phyloP scores from a whole-genome alignment of 2,797 vertebrate species.

The Aeoliscus strigatus region DNA sequence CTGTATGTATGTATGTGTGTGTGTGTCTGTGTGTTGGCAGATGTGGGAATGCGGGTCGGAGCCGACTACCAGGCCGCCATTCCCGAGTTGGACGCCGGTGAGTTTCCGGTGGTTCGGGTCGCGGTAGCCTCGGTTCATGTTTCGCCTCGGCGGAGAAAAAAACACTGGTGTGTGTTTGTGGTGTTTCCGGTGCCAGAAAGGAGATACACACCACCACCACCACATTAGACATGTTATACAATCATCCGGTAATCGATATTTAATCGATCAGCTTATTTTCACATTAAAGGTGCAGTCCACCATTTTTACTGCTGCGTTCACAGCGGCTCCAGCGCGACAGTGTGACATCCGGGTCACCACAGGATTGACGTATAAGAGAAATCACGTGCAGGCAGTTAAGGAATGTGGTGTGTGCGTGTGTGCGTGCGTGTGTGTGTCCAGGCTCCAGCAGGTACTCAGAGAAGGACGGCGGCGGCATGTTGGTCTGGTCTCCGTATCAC shows the following conservation, averaged over 20 bases:
- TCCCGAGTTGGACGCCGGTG: constrained; percentile 92
- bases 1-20: background rate
- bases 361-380: background rate
- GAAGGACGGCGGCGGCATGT: constrained; percentile 94
- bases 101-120: constrained; percentile 15
- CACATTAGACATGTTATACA: no score
- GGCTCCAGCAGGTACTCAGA: constrained; percentile 90
- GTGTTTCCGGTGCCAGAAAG: no score
- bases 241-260: no score
- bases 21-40: constrained; percentile 63
- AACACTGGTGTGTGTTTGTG: no score
- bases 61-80: constrained; percentile 92
- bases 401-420: background rate
- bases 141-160: background rate
- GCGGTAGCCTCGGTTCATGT: constrained; percentile 51
- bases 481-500: constrained; percentile 97
- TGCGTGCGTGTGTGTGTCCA: constrained; percentile 30
- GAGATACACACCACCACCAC: no score
- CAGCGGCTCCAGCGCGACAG: no score
- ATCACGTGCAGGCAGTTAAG: no score
- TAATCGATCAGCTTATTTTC: no score
- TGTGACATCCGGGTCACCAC: no score
- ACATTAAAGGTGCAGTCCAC: no score
- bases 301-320: no score
- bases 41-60: constrained; percentile 97